Conservation (phyloP, 2,113 vertebrate genomes). For the Aleadryas rufinucha region DNA sequence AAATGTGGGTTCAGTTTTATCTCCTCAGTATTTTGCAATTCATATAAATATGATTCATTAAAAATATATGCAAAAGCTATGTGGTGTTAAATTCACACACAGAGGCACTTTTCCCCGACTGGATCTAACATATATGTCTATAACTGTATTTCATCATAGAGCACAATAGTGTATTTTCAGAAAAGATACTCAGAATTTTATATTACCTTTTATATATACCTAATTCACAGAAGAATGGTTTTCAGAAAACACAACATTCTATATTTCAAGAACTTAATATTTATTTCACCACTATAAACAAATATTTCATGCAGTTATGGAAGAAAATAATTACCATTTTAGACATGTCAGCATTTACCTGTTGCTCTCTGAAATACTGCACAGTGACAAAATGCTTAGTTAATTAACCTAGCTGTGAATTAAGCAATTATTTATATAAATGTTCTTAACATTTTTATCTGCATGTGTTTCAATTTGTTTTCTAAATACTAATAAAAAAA, state of each 20-base stretch:
- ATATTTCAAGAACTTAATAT: constrained; percentile 37
- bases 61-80: constrained; percentile 12
- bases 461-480: not conserved
- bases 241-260: constrained; percentile 22
- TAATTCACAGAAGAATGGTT: constrained; percentile 18
- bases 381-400: not conserved
- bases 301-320: not conserved
- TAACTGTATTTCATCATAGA: constrained; percentile 15
- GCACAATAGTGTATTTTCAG: constrained; percentile 15
- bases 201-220: not conserved
- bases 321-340: constrained; percentile 20
- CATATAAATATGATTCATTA: not conserved
- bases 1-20: constrained; percentile 16
- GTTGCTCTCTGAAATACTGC: constrained; percentile 55
- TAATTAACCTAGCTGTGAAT: not conserved
- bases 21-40: constrained; percentile 1
- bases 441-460: not conserved
- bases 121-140: constrained; percentile 13
- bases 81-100: not conserved
- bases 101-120: not conserved
- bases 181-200: constrained; percentile 43
- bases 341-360: constrained; percentile 50
- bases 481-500: not conserved
- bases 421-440: not conserved
- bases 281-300: constrained; percentile 32